A percentile compares a stretch with the other conserved stretches of the same genome.
phyloP scores from a whole-genome alignment of 2,888 invertebrate species.

The Isoperla grammatica region DNA sequence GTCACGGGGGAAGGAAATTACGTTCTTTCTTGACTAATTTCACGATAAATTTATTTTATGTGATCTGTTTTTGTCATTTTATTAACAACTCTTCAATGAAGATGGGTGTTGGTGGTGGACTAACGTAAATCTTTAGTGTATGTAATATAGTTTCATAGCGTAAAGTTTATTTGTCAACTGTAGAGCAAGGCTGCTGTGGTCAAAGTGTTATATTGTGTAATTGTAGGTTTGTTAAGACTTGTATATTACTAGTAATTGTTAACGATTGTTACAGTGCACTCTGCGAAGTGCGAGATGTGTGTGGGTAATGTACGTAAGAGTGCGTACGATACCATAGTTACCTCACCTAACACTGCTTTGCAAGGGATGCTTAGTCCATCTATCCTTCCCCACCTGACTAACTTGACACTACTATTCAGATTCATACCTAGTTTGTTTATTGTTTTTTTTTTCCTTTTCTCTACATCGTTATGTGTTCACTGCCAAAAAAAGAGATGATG shows the following conservation, averaged over 20 bases:
- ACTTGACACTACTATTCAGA: not conserved
- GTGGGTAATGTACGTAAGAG: slow-evolving; percentile 24
- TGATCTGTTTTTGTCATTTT: slow-evolving; percentile 25
- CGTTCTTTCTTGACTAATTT: slow-evolving; percentile 24
- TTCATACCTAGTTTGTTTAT: not conserved
- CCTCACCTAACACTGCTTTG: slow-evolving; percentile 19
- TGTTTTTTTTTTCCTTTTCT: not conserved
- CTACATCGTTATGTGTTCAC: slow-evolving; percentile 22
- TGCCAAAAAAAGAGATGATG: slow-evolving; percentile 18
- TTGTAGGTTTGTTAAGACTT: slow-evolving; percentile 27
- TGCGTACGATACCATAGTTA: slow-evolving; percentile 19
- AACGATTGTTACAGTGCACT: slow-evolving; percentile 28
- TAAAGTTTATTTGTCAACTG: not conserved
- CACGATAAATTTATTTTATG: slow-evolving; percentile 22
- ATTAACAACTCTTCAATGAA: slow-evolving; percentile 28
- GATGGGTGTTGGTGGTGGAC: slow-evolving; percentile 29
- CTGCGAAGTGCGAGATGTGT: slow-evolving; percentile 23
- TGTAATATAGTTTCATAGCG: slow-evolving; percentile 5
- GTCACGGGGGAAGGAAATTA: slow-evolving; percentile 20
- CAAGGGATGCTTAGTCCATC: slow-evolving; percentile 25
- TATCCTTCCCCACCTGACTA: slow-evolving; percentile 14
- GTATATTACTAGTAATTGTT: slow-evolving; percentile 15
- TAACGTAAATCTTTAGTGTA: slow-evolving; percentile 20
- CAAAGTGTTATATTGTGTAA: slow-evolving; percentile 26
- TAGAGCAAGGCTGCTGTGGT: slow-evolving; percentile 30